Percentiles rank a stretch among this genome's conserved stretches.
Conservation (phyloP, 1,140 invertebrate genomes). For the Halesus radiatus region DNA sequence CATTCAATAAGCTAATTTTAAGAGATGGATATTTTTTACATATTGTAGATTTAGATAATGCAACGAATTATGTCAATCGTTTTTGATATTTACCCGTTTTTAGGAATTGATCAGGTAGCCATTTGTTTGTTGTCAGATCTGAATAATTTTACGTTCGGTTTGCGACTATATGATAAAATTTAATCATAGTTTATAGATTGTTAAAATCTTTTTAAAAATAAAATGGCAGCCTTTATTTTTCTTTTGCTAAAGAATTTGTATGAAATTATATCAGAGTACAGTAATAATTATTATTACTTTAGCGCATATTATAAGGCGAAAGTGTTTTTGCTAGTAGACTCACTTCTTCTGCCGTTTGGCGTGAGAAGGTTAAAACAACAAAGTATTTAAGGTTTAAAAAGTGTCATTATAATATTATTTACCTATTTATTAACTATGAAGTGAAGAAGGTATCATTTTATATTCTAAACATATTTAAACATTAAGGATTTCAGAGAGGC, state of each 20-base stretch:
- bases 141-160: not conserved
- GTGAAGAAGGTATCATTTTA: constrained; percentile 1
- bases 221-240: not conserved
- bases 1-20: not conserved
- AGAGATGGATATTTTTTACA: constrained; percentile 4
- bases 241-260: not conserved
- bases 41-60: not conserved
- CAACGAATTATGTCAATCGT: not conserved
- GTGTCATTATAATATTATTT: not conserved
- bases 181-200: constrained; percentile 4
- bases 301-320: not conserved
- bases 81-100: not conserved
- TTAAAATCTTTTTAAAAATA: not conserved
- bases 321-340: not conserved
- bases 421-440: not conserved
- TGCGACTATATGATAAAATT: not conserved
- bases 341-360: not conserved
- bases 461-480: not conserved
- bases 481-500: constrained; percentile 8
- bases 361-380: not conserved
- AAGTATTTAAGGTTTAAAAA: no score
- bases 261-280: not conserved
- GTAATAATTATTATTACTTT: not conserved
- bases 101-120: not conserved
- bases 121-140: not conserved